A percentile compares a stretch with the other conserved stretches of the same genome.
These are phyloP conservation scores for Microcebus tavaratra DNA, from an alignment of 2,113 vertebrate species.

Conservation along the genomic window DNA sequence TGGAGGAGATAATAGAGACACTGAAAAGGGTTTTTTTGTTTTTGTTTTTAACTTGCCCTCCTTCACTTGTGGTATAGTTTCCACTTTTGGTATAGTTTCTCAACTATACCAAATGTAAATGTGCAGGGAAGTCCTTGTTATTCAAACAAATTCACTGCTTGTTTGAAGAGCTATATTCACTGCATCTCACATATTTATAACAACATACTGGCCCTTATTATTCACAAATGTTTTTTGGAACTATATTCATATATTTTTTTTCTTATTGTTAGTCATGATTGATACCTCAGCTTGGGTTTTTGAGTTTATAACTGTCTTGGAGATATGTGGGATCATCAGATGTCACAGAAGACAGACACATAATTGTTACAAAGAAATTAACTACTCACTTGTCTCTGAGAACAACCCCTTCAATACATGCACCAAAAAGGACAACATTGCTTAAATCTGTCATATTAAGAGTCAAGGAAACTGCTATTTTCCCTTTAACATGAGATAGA, in stretches of 20 bases:
- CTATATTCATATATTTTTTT: neutral
- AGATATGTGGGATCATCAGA: neutral
- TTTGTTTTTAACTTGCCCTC: neutral
- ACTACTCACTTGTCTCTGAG: constrained; percentile 93
- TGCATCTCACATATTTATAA: neutral
- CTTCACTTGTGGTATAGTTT: constrained; percentile 23
- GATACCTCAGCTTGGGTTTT: neutral
- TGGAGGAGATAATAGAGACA: neutral
- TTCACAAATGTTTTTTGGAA: neutral
- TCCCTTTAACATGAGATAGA: neutral
- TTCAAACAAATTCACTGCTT: constrained; percentile 12
- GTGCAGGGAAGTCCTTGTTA: neutral
- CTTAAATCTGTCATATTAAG: constrained; percentile 87
- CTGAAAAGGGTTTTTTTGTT: neutral
- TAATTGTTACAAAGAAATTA: neutral
- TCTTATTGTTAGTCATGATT: neutral
- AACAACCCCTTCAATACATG: constrained; percentile 92
- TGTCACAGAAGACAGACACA: constrained; percentile 15
- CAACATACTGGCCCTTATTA: neutral
- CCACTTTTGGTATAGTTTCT: constrained; percentile 18
- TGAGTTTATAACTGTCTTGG: constrained; percentile 11
- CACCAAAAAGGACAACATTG: constrained; percentile 91
- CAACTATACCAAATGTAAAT: neutral
- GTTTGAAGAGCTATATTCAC: neutral
- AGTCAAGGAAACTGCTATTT: constrained; percentile 81